Evolutionary conservation across 2,888 invertebrate genomes (phyloP).

Genomic region (Acleris cristana): DNA sequence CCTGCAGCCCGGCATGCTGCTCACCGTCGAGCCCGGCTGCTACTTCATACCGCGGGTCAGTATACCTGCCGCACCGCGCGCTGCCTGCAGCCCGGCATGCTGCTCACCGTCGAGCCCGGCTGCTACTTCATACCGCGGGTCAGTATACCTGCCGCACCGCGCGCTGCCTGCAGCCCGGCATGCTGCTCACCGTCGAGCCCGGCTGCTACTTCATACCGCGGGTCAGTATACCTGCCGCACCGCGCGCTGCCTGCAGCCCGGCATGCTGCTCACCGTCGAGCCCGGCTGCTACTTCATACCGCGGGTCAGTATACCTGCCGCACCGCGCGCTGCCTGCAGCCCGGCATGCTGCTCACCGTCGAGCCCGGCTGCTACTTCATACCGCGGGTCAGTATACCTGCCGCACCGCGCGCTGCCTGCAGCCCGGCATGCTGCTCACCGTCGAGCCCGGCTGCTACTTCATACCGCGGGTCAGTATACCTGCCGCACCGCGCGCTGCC

Average conservation of each 20-base stretch:
- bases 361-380: slow-evolving; percentile 99
- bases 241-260: slow-evolving; percentile 87
- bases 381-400: slow-evolving; percentile 58
- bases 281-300: slow-evolving; percentile 99
- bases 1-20: slow-evolving; percentile 91
- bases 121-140: slow-evolving; percentile 96
- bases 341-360: slow-evolving; percentile 96
- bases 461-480: slow-evolving; percentile 87
- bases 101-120: slow-evolving; percentile 97
- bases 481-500: slow-evolving; percentile 80
- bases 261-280: slow-evolving; percentile 97
- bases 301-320: slow-evolving; percentile 82
- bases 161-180: slow-evolving; percentile 81
- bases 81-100: slow-evolving; percentile 90
- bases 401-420: slow-evolving; percentile 90
- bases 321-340: slow-evolving; percentile 48
- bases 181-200: slow-evolving; percentile 98
- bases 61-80: slow-evolving; percentile 79
- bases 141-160: slow-evolving; percentile 65
- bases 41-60: slow-evolving; percentile 94
- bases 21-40: slow-evolving; percentile 98
- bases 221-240: slow-evolving; percentile 87
- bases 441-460: slow-evolving; percentile 99
- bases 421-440: slow-evolving; percentile 95
- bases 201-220: slow-evolving; percentile 97